Base-by-base conservation (phyloP, 1,140 invertebrate species). In the Lordiphosa stackelbergi region DNA sequence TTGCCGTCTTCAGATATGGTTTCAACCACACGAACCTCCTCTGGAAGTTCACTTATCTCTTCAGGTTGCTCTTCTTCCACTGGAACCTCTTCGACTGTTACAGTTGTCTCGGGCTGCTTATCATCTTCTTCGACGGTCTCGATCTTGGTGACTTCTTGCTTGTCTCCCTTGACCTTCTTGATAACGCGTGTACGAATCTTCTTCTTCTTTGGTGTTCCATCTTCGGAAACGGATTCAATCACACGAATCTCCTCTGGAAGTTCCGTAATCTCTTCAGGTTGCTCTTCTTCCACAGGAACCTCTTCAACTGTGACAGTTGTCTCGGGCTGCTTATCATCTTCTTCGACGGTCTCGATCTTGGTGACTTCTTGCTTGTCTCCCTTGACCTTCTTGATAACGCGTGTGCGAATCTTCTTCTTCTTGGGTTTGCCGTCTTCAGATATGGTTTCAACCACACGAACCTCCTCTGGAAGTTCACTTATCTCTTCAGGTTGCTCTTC, bases 141-240 rank as follows among this genome's bases (percentile, higher is more conserved):
- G 42, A 88, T 87, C 59, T 88, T 84, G 3, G 85, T 87, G 7
- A 59, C 73, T 70, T 88, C 73, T 63, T 84, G 54, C 61, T 79
- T 87, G n/a, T 48, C 71, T 24, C 61, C 73, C 45, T 77, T 64
- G 45, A 81, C 65, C 68, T 88, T 88, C 55, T 81, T 85, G 34
- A 77, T 69, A 6, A 57, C 52, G 34, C 73, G 46, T 34, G 46
- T 48, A 5, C 46, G 46, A 31, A 48, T 48, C 9, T 48, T 48
- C 34, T 48, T 48, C 9, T 48, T 31, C 12, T 35, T 48, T 7
- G 31, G 46, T 3, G 9, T 48, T 8, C 46, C 46, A 8, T 48
- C 46, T 48, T 48, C 46, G 4, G 46, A 13, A 2, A 48, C 5
- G 5, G 46, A 16, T 16, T 48, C 53, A 5, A 62, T 77, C 0